Evolutionary conservation across 2,113 vertebrate genomes (phyloP), one percentile per base, ranked within the genome.

Genomic region (Agelaius tricolor): DNA sequence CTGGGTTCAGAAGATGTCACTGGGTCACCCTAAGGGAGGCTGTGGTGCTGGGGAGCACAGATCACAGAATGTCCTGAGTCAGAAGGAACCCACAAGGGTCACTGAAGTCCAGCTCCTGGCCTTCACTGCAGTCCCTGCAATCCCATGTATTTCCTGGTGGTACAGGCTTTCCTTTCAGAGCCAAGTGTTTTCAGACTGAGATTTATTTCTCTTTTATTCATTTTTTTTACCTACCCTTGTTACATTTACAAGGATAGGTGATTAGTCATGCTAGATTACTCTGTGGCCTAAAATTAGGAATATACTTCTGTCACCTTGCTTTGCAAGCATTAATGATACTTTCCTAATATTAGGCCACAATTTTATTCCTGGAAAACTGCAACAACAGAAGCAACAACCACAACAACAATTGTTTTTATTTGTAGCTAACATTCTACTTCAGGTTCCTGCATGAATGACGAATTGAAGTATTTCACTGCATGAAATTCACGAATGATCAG

Each of bases 401-500:
- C 10, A 46, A 39, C n/a, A 67, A 23, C 6, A 33, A 18, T 46
- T 0, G 4, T 57, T 20, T 75, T 67, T 47, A 62, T 72, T 74
- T 58, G 43, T 31, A 67, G 18, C 8, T 41, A 55, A 43, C 24
- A 37, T 82, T 47, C 16, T 44, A 11, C 71, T 77, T 67, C n/a
- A 79, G 23, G 13, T 43, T 82, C 17, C 33, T 49, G 28, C 10
- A 52, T 3, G 16, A 79, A 61, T 7, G 15, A 59, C 2, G 3
- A 69, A 78, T 14, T 47, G 22, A 47, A 28, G 8, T 43, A 23
- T 39, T 80, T 49, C 26, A 51, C 8, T 27, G 37, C 72, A 33
- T 2, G n/a, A 44, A 47, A 68, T 24, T 19, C 65, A 20, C 0
- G 1, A 67, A 33, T 0, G 0, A 28, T 46, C 6, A 16, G 13